Evolutionary conservation across 30 jellyfish, hydroid and myxozoan species (phyloP), one percentile per base, ranked within the genome.

Genomic region (Pseudorhiza aurosa): DNA sequence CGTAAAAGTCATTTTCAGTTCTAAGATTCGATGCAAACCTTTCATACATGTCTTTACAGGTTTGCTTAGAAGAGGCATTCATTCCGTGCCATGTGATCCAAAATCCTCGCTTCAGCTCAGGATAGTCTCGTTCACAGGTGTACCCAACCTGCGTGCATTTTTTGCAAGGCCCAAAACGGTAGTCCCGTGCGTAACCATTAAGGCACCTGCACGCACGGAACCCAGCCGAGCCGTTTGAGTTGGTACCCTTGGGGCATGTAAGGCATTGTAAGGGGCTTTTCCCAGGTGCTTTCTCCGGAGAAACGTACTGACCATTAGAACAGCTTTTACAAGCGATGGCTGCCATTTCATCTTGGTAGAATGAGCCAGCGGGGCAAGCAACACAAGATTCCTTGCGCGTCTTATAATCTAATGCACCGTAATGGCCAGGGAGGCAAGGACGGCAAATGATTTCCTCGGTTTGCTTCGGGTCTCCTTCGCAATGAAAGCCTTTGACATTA

Each of bases 241-340:
- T 57, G 9, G 88, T 75, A 1, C 88, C 88, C 33, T 53, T 32
- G 4, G 86, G 86, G 25, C 89, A 77, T 0, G 89, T 77, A 21
- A 44, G 17, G 28, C 89, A 77, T 31, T 77, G 82, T 31, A 58
- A 37, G 4, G 72, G 69, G 19, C 35, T 18, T 43, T 46, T 77
- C 7, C 81, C 89, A 4, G 78, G 59, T 15, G 82, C 45, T 14
- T 58, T 37, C 4, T 59, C 83, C 4, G 50, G 69, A 2, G 58
- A 37, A 26, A 77, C 89, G 19, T 31, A 58, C 40, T 77, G 89
- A 28, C 89, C 89, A 24, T 21, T 19, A 11, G 81, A 53, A 47
- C 89, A 77, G 26, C 18, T 43, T 29, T 77, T 77, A 70, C 89
- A 77, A n/a, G 42, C 25, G 17, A 12, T 42, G n/a, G 62, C 51